Evolutionary conservation across 2,797 vertebrate genomes (phyloP), one percentile per base, ranked within the genome.

Genomic region (Diplodus puntazzo): DNA sequence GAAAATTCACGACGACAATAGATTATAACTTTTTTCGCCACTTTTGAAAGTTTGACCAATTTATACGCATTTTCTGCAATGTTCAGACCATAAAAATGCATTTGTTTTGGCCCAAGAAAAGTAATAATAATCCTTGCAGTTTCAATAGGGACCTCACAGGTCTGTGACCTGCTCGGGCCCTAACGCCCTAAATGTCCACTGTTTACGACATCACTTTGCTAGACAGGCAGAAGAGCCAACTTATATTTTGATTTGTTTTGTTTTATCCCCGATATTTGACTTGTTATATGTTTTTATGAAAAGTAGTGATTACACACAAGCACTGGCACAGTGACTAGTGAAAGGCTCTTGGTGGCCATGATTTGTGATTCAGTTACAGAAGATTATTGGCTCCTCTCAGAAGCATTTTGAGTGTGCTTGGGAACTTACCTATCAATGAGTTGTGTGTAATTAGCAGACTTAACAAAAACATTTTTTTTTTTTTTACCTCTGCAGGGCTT

Each of bases 401-500:
- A 53, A 54, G 42, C 21, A 42, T n/a, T 76, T 48, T 11, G 10
- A 23, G 8, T 20, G 16, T 13, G 10, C 4, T n/a, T 65, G 16
- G 16, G 42, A 63, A 69, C 30, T 6, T 54, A 63, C 18, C 25
- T 54, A 23, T 11, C 25, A 13, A 43, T 61, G 1, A 61, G 14
- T 43, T 61, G 23, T 61, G 16, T 50, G 60, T 49, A 39, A 60
- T 65, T 64, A 61, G 45, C 69, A 70, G 64, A 25, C 42, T 53
- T 34, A 59, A 54, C 10, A 2, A 34, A 34, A 34, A 34, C 30
- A 34, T 34, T 34, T 34, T 7, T 6, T 34, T 52, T 34, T 34
- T 34, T 7, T 34, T 34, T 52, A 69, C 23, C 55, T 69, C 55
- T 73, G 43, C 64, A n/a, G 42, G 18, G 64, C 59, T 68, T 58